Percentiles rank a stretch among this genome's conserved stretches.
These are phyloP conservation scores for Harpalus rufipes DNA, from an alignment of 2,888 invertebrate genomes.

Conservation along the genomic window DNA sequence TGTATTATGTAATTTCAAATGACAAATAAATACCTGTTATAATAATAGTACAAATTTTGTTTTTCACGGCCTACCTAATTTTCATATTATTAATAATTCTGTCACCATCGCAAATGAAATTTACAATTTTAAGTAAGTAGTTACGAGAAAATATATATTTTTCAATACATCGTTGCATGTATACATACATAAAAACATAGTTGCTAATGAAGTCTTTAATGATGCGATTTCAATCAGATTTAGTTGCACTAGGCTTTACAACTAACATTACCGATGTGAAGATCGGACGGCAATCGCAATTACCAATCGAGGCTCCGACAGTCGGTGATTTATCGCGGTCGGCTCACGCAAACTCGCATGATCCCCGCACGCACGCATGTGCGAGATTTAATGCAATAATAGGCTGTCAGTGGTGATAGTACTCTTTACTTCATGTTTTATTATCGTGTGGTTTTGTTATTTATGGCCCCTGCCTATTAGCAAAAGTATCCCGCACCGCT, in stretches of 20 bases:
- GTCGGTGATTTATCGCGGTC: conserved; percentile 43
- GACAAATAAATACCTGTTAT: too few relatives aligned
- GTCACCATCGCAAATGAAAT: too few relatives aligned
- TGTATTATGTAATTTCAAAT: too few relatives aligned
- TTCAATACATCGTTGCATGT: too few relatives aligned
- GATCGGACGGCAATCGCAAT: conserved; percentile 38
- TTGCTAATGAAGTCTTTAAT: conserved; percentile 31
- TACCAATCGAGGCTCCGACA: conserved; percentile 26
- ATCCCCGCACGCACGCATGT: conserved; percentile 14
- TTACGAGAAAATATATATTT: too few relatives aligned
- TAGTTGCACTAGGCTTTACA: conserved; percentile 9
- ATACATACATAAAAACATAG: too few relatives aligned
- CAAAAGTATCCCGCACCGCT: neutral
- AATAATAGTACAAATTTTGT: too few relatives aligned
- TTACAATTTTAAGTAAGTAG: too few relatives aligned
- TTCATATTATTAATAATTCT: too few relatives aligned
- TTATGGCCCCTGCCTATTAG: too few relatives aligned
- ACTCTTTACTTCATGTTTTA: conserved; percentile 48
- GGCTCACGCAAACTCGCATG: conserved; percentile 8
- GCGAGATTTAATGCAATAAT: conserved; percentile 35
- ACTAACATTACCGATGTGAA: conserved; percentile 21
- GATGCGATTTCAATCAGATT: conserved; percentile 49
- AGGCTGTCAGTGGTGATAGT: conserved; percentile 49
- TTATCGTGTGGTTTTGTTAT: conserved; percentile 26
- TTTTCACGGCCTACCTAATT: too few relatives aligned